These are phyloP conservation scores for Campylorhamphus procurvoides DNA, from an alignment of 2,113 vertebrate species.

Conservation along the genomic window DNA sequence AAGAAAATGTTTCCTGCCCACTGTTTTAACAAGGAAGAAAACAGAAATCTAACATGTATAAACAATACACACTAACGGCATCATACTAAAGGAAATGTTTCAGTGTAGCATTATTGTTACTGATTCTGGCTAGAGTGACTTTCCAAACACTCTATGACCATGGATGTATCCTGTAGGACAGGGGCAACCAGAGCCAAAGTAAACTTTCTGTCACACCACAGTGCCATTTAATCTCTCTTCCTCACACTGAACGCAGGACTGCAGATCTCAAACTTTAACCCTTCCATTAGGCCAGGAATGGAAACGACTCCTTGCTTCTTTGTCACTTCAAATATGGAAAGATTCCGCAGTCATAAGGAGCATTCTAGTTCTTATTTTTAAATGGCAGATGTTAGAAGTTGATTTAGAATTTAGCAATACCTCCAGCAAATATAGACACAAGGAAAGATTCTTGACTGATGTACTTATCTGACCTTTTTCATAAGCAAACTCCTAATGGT, in stretches of 20 bases:
- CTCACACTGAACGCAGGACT: not conserved
- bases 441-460: not conserved
- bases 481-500: not conserved
- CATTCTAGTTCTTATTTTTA: not conserved
- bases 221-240: not conserved
- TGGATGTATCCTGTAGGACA: not conserved
- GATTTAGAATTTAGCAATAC: not conserved
- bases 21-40: not conserved
- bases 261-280: not conserved
- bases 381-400: not conserved
- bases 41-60: not conserved
- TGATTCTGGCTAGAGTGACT: not conserved
- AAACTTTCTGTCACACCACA: not conserved
- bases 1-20: slow-evolving; percentile 6
- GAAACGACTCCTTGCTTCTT: not conserved
- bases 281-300: not conserved
- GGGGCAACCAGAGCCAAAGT: not conserved
- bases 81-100: not conserved
- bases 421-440: not conserved
- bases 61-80: not conserved
- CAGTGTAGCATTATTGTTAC: not conserved
- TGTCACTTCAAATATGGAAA: not conserved
- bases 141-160: not conserved
- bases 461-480: not conserved
- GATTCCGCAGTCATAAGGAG: not conserved